These are phyloP conservation scores for Lochmaea capreae DNA, from an alignment of 2,888 invertebrate species.

Conservation along the genomic window DNA sequence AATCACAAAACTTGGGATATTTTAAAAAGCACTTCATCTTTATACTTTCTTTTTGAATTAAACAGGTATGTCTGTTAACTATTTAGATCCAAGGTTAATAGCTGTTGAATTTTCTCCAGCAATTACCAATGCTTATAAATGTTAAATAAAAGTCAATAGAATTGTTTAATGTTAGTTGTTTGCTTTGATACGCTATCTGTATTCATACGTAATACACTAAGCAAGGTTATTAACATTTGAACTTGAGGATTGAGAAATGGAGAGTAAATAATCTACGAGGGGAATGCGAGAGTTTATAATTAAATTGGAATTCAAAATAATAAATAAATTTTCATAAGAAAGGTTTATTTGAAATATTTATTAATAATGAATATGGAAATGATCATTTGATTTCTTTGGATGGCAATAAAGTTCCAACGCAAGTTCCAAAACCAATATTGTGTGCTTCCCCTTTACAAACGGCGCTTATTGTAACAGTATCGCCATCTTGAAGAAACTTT, in stretches of 20 bases:
- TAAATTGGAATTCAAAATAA: neutral
- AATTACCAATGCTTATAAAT: neutral
- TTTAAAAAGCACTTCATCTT: slow-evolving; percentile 78
- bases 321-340: too few relatives aligned
- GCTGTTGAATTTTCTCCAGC: neutral
- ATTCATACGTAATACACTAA: neutral
- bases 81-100: neutral
- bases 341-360: neutral
- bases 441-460: slow-evolving; percentile 80
- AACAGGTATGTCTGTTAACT: neutral
- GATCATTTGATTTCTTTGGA: slow-evolving; percentile 63
- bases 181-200: neutral
- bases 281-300: neutral
- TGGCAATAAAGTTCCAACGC: slow-evolving; percentile 88
- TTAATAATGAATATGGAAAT: too few relatives aligned
- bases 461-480: slow-evolving; percentile 92
- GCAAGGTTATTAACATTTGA: neutral
- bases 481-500: slow-evolving; percentile 94
- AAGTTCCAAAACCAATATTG: slow-evolving; percentile 93
- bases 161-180: neutral
- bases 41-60: neutral
- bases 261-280: neutral
- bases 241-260: neutral
- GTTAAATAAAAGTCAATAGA: neutral
- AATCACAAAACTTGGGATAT: slow-evolving; percentile 81